A percentile compares a stretch with the other conserved stretches of the same genome.
phyloP scores from a whole-genome alignment of 2,888 invertebrate species.

The Deilephila porcellus region DNA sequence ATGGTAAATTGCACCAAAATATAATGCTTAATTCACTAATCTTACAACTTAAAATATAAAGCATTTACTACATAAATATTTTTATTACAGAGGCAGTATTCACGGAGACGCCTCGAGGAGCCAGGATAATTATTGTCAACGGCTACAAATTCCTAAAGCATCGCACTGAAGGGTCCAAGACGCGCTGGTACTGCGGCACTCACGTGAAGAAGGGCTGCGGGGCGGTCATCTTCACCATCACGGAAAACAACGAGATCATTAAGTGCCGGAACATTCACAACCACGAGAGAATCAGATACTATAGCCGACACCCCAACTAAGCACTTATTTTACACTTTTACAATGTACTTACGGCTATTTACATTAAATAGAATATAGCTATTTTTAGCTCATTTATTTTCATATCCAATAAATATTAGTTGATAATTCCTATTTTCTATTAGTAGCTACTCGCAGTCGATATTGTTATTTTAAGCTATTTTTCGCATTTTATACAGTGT shows the following conservation, averaged over 20 bases:
- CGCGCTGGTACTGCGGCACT: slow-evolving; percentile 38
- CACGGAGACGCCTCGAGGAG: slow-evolving; percentile 33
- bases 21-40: too few species aligned
- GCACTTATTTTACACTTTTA: neutral
- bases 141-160: slow-evolving; percentile 39
- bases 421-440: neutral
- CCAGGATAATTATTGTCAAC: slow-evolving; percentile 31
- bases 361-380: neutral
- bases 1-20: too few species aligned
- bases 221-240: slow-evolving; percentile 34
- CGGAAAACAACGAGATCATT: slow-evolving; percentile 35
- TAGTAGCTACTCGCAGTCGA: neutral
- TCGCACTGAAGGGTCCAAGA: slow-evolving; percentile 27
- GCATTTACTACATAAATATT: neutral
- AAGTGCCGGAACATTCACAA: slow-evolving; percentile 28
- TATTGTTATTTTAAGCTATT: slow-evolving; percentile 2
- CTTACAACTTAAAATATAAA: too few species aligned
- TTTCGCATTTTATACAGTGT: neutral
- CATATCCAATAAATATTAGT: neutral
- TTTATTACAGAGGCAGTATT: slow-evolving; percentile 29
- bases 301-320: slow-evolving; percentile 11
- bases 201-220: slow-evolving; percentile 36
- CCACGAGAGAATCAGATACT: slow-evolving; percentile 21
- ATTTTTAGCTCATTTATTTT: neutral
- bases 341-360: slow-evolving; percentile 2